phyloP scores from a whole-genome alignment of 2,888 invertebrate species.

The Alloplasta piceator region DNA sequence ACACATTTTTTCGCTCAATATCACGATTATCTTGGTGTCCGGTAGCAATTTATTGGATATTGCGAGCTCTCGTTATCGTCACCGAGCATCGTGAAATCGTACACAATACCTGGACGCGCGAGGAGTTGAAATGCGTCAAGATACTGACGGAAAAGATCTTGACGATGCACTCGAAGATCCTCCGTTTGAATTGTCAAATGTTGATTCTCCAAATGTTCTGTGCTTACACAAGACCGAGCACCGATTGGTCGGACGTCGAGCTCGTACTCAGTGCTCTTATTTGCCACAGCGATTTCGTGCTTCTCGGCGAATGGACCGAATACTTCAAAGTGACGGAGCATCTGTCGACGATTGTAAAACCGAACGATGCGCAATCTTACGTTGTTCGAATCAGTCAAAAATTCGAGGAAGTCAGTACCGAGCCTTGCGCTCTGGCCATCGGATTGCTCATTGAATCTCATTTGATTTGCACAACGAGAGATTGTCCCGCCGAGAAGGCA shows the following conservation, averaged over 20 bases:
- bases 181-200: conserved; percentile 66
- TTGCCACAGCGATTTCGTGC: conserved; percentile 44
- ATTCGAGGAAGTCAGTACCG: conserved; percentile 42
- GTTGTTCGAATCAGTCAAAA: conserved; percentile 61
- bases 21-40: conserved; percentile 79
- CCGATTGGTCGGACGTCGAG: conserved; percentile 64
- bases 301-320: conserved; percentile 66
- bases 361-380: conserved; percentile 64
- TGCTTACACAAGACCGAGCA: conserved; percentile 67
- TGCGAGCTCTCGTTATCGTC: conserved; percentile 66
- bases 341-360: conserved; percentile 41
- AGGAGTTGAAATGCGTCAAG: conserved; percentile 71
- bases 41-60: conserved; percentile 79
- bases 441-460: conserved; percentile 72
- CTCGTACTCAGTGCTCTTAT: conserved; percentile 66
- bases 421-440: conserved; percentile 72
- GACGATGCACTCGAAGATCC: conserved; percentile 68
- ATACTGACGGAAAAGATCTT: conserved; percentile 71
- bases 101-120: conserved; percentile 67
- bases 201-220: conserved; percentile 70
- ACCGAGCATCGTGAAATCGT: background rate
- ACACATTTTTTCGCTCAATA: conserved; percentile 69
- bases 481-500: conserved; percentile 55
- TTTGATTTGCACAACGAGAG: conserved; percentile 64
- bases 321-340: conserved; percentile 13